Percentiles rank a stretch among this genome's conserved stretches.
These are phyloP conservation scores for Phymanthus crucifer DNA, from an alignment of 92 coral and sea anemone genomes.

Conservation along the genomic window DNA sequence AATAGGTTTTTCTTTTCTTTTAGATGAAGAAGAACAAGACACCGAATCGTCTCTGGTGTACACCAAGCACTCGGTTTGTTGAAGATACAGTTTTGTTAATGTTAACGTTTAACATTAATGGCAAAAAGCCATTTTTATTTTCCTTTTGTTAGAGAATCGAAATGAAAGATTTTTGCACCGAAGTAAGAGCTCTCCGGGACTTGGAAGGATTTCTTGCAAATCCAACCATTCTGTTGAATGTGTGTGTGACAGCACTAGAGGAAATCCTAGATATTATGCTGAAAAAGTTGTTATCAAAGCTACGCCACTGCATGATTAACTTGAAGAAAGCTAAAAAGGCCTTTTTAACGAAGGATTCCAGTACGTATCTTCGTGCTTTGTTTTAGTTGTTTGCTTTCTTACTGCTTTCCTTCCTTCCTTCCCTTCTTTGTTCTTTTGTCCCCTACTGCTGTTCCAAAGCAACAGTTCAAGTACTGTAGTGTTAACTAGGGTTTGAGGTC, in stretches of 20 bases:
- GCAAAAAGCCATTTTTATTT: neutral
- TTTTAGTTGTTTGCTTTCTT: neutral
- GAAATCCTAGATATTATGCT: slow-evolving; percentile 72
- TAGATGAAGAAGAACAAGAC: slow-evolving; percentile 7
- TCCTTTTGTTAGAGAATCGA: slow-evolving; percentile 54
- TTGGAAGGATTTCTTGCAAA: slow-evolving; percentile 67
- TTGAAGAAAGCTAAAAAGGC: slow-evolving; percentile 65
- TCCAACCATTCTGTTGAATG: slow-evolving; percentile 67
- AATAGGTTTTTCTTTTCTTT: neutral
- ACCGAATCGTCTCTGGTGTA: neutral
- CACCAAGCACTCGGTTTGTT: slow-evolving; percentile 24
- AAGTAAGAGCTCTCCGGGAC: slow-evolving; percentile 77
- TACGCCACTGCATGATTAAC: slow-evolving; percentile 39
- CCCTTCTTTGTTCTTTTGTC: neutral
- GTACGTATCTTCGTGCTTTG: slow-evolving; percentile 23
- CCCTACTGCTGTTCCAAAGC: too few relatives aligned
- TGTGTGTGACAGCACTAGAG: slow-evolving; percentile 56
- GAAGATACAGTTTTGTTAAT: neutral
- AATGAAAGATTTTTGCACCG: slow-evolving; percentile 65
- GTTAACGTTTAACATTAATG: neutral
- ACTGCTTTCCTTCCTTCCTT: neutral
- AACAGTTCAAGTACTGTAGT: too few relatives aligned
- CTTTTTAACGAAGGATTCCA: slow-evolving; percentile 72
- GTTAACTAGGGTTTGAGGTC: too few relatives aligned
- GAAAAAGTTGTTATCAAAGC: slow-evolving; percentile 53